Base-by-base conservation (phyloP, 2,888 invertebrate genomes). In the Stomorhina lunata region DNA sequence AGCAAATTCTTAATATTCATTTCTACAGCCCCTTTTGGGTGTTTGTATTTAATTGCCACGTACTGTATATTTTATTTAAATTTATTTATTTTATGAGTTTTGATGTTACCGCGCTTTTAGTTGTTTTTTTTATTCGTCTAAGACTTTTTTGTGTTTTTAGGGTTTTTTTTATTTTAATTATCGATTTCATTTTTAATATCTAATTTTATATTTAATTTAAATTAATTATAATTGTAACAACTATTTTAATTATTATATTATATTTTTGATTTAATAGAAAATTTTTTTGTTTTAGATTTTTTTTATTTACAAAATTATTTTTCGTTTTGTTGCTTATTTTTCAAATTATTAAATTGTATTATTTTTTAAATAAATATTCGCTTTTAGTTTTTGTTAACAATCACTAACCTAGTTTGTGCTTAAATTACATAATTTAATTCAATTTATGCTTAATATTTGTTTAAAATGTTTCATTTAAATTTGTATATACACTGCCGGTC, bases 351-450 rank as follows among this genome's bases (percentile, higher is more conserved):
- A 29, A 4, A 25, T 43, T 17, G 17, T 55, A 45, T 37, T 63
- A 50, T 50, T 55, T 73, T 40, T 32, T 59, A 43, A 15, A 5
- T 53, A 22, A 29, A 50, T 59, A 32, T 79, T 78, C 50, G 40
- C 43, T 72, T 59, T 76, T 66, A 53, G 15, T 77, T 80, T n/a
- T 63, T 71, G 37, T 57, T 83, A 80, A 83, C 80, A 83, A 80
- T 83, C 83, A 83, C 83, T 83, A 83, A 83, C 80, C 80, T 83
- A 83, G 57, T 73, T 83, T 80, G 83, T 82, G 82, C 79, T 82
- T 79, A 63, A 32, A 55, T 63, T 53, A 53, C n/a, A n/a, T n/a
- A 17, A 27, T 61, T 37, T 22, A 32, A n/a, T 37, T 25, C 40
- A 15, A 40, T 53, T n/a, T 50, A 68, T 65, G 43, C 63, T 57